phyloP scores from a whole-genome alignment of 1,140 invertebrate species.

The Calliopsis andreniformis region DNA sequence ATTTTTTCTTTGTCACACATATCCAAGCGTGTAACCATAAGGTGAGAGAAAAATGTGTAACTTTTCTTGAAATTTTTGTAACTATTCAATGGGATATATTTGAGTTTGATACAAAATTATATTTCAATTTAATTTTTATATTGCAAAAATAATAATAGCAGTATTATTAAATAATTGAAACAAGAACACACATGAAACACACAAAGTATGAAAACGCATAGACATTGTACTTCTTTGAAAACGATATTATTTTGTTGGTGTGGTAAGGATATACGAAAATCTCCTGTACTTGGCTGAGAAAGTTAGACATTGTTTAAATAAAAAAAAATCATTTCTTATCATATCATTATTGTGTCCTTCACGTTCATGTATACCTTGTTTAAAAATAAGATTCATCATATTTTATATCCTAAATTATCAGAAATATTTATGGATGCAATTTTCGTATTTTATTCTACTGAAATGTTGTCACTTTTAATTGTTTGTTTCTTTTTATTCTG shows the following conservation, averaged over 20 bases:
- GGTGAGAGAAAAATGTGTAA: slow-evolving; percentile 1
- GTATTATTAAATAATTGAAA: slow-evolving; percentile 52
- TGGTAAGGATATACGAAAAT: slow-evolving; percentile 65
- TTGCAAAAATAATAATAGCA: slow-evolving; percentile 34
- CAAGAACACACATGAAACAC: slow-evolving; percentile 27
- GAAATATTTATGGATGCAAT: too few relatives aligned
- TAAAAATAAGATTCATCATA: not conserved
- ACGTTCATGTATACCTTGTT: not conserved
- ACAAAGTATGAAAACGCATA: slow-evolving; percentile 45
- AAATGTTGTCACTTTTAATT: too few relatives aligned
- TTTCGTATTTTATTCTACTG: too few relatives aligned
- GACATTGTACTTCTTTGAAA: slow-evolving; percentile 62
- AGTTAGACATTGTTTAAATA: slow-evolving; percentile 72
- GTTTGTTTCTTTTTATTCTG: too few relatives aligned
- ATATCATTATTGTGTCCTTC: not conserved
- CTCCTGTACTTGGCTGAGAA: slow-evolving; percentile 68
- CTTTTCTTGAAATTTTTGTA: slow-evolving; percentile 20
- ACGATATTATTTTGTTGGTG: slow-evolving; percentile 65
- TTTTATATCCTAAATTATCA: not conserved
- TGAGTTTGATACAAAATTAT: not conserved
- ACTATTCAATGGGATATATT: not conserved
- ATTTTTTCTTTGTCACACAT: slow-evolving; percentile 26
- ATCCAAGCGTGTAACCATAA: slow-evolving; percentile 40
- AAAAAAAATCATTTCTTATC: slow-evolving; percentile 65
- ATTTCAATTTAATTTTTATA: slow-evolving; percentile 31